These are phyloP conservation scores for Solea solea DNA, from an alignment of 2,113 vertebrate species.

Conservation along the genomic window DNA sequence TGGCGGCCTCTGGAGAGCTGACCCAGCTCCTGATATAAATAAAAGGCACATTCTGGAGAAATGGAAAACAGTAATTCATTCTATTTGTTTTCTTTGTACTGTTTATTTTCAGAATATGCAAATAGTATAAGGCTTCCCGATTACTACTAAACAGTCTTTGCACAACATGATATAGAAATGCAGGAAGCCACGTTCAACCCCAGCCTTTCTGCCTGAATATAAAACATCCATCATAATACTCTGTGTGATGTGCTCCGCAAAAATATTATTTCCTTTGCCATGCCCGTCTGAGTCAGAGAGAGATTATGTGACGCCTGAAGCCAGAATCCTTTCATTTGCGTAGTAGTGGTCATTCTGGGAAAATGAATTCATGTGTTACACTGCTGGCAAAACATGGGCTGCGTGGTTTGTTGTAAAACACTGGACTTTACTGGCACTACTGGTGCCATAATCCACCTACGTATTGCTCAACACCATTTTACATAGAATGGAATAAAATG, in stretches of 20 bases:
- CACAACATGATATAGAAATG: no score
- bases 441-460: neutral
- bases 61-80: no score
- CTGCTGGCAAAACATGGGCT: constrained; percentile 32
- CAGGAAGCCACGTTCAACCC: no score
- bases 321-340: neutral
- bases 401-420: constrained; percentile 42
- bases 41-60: no score
- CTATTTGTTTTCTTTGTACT: no score
- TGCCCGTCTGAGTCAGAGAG: constrained; percentile 18
- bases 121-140: no score
- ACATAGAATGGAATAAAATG: neutral
- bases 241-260: neutral
- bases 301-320: neutral
- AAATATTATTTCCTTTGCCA: neutral
- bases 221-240: neutral
- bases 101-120: no score
- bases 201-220: no score
- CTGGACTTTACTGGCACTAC: constrained; percentile 1
- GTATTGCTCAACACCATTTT: constrained; percentile 9
- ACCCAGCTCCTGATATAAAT: no score
- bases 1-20: no score
- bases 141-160: no score
- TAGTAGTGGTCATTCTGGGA: neutral
- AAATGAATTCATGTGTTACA: neutral